Conservation (phyloP, 92 coral and sea anemone species). For the Muricea muricata region DNA sequence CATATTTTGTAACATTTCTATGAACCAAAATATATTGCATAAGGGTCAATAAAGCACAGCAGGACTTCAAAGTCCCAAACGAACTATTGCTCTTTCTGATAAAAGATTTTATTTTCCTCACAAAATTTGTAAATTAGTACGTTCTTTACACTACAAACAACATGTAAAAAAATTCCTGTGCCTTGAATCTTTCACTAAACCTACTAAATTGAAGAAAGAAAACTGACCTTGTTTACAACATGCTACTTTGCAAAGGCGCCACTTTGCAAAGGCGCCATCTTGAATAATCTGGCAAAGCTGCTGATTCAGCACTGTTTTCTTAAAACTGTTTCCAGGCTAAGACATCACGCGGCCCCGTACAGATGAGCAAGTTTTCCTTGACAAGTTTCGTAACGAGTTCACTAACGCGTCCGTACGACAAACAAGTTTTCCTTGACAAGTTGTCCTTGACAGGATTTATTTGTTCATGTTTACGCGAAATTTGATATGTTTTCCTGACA, state of each 20-base stretch:
- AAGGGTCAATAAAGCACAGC: conserved; percentile 1
- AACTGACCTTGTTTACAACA: conserved; percentile 8
- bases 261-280: too few relatives aligned
- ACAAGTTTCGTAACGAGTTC: too few relatives aligned
- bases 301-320: background rate
- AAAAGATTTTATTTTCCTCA: background rate
- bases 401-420: too few relatives aligned
- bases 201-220: background rate
- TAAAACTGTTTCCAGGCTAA: background rate
- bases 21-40: background rate
- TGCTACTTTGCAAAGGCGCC: background rate
- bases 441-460: too few relatives aligned
- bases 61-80: conserved; percentile 1
- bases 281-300: background rate
- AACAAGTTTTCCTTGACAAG: too few relatives aligned
- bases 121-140: background rate
- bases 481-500: too few relatives aligned
- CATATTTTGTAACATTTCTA: background rate
- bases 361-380: too few relatives aligned
- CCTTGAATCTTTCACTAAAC: background rate
- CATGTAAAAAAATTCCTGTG: background rate
- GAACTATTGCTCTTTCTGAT: background rate
- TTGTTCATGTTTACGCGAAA: too few relatives aligned
- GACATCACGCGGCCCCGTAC: background rate
- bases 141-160: background rate